Base-by-base conservation (phyloP, 2,888 invertebrate species). In the Ectemnius continuus region DNA sequence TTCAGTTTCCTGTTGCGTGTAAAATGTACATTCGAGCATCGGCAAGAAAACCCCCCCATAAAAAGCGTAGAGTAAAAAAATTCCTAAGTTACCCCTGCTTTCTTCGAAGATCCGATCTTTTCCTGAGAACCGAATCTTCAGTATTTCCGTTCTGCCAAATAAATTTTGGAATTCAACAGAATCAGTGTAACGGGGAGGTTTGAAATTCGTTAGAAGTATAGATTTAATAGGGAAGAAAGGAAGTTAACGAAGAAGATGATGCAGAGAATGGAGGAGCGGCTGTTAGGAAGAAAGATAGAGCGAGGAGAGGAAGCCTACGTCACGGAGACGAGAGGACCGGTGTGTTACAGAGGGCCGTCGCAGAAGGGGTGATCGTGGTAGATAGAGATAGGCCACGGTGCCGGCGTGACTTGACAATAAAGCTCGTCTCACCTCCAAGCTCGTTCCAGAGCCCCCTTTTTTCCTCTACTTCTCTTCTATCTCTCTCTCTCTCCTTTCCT, bases 381-480 rank as follows among this genome's bases (percentile, higher is more conserved):
- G 89, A 87, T 88, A 85, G 85, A 91, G 90, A 91, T 90, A 90
- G 88, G 87, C 85, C 90, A 91, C 90, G 90, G 84, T 85, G 85
- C 78, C 84, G 85, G 79, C 90, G 90, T 87, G 90, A 89, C 90
- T 90, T 85, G 89, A 90, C 89, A 89, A 89, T 90, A 88, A 89
- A 89, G 86, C 86, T 89, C 87, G 83, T 86, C 86, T 87, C 87
- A 88, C 85, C 86, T 86, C 84, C 62, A 36, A 64, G 64, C 78
- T 72, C 76, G 70, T 82, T 78, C 60, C 69, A 46, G 66, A 70
- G 70, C 63, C 78, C 66, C 74, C 67, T 59, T 78, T 64, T 73
- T 73, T 57, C 14, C 8, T 57, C n/a, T 52, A 5, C 52, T 13
- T 14, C 36, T 36, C 36, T 36, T 36, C 36, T 36, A 6, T 36